These are phyloP conservation scores for Saccostrea echinata DNA, from an alignment of 1,140 invertebrate species.

Conservation along the genomic window DNA sequence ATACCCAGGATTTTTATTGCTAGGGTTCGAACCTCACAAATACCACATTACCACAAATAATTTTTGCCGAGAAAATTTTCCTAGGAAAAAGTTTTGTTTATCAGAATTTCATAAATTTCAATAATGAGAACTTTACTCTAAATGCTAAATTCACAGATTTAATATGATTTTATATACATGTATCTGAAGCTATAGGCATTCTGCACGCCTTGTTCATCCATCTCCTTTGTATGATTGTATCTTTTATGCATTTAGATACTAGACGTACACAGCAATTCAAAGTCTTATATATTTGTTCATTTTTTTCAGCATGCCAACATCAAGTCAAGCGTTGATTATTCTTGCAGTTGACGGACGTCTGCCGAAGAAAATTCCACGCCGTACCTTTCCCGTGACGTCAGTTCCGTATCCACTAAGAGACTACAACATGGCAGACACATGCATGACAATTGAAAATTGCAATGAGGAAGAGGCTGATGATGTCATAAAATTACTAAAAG, in stretches of 20 bases:
- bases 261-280: not conserved
- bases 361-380: constrained; percentile 34
- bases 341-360: constrained; percentile 54
- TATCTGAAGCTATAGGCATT: too few relatives aligned
- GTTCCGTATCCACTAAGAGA: constrained; percentile 54
- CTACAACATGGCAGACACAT: constrained; percentile 50
- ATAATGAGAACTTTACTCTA: too few relatives aligned
- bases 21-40: too few relatives aligned
- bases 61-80: too few relatives aligned
- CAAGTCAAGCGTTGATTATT: constrained; percentile 57
- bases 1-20: too few relatives aligned
- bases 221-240: not conserved
- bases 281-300: not conserved
- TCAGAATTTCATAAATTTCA: too few relatives aligned
- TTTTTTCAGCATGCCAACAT: constrained; percentile 52
- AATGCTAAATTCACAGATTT: too few relatives aligned
- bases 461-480: constrained; percentile 38
- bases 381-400: constrained; percentile 49
- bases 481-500: constrained; percentile 17
- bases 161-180: too few relatives aligned
- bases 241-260: not conserved
- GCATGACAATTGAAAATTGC: constrained; percentile 42
- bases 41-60: too few relatives aligned
- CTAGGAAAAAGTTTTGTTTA: too few relatives aligned
- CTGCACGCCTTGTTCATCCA: too few relatives aligned